These are phyloP conservation scores for Naja naja DNA, from an alignment of 2,113 vertebrate genomes.

Conservation along the genomic window DNA sequence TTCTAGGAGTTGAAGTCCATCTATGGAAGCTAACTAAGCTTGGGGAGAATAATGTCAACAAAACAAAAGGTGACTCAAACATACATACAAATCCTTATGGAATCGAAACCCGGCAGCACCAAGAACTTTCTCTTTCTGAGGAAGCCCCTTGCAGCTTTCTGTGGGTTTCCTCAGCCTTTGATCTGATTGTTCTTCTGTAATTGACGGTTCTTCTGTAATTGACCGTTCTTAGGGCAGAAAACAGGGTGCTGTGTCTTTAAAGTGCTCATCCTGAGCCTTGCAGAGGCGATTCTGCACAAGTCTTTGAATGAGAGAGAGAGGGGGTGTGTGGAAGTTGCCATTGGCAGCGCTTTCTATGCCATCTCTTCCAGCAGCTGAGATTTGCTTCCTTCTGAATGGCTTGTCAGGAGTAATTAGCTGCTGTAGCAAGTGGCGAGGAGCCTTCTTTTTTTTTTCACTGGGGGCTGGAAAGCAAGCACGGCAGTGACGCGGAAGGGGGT, in stretches of 20 bases:
- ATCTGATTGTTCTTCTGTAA: background rate
- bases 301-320: slow-evolving; percentile 71
- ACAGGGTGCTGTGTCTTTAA: slow-evolving; percentile 69
- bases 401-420: slow-evolving; percentile 68
- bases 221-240: background rate
- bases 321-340: slow-evolving; percentile 65
- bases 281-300: slow-evolving; percentile 71
- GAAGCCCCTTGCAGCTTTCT: background rate
- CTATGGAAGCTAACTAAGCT: background rate
- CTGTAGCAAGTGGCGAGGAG: slow-evolving; percentile 53
- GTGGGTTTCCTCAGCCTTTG: background rate
- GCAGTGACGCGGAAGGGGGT: slow-evolving; percentile 16
- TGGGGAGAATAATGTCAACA: background rate
- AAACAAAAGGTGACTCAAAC: background rate
- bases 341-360: slow-evolving; percentile 73
- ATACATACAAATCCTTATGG: background rate
- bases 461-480: slow-evolving; percentile 23
- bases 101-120: background rate
- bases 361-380: slow-evolving; percentile 73
- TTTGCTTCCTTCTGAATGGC: slow-evolving; percentile 67
- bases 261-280: slow-evolving; percentile 55
- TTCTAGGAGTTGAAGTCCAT: background rate
- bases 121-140: background rate
- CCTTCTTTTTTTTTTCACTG: slow-evolving; percentile 33
- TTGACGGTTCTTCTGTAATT: background rate